Evolutionary conservation across 2,888 invertebrate species (phyloP).

Genomic region (Cosmia pyralina): DNA sequence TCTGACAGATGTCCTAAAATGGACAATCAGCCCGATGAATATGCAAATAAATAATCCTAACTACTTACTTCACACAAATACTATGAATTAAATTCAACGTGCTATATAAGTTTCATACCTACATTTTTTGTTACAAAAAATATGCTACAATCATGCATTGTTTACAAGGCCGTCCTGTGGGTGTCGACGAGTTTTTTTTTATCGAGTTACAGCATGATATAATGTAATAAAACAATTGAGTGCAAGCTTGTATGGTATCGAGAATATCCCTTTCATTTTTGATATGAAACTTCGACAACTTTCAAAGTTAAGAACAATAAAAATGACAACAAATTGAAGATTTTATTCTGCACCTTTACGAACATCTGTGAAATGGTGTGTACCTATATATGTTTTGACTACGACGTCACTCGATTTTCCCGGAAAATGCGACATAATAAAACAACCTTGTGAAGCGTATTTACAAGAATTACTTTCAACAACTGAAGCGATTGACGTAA

Average conservation of each 20-base stretch:
- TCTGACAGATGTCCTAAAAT: slow-evolving; percentile 45
- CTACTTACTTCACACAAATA: slow-evolving; percentile 23
- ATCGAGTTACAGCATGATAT: slow-evolving; percentile 42
- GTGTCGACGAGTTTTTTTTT: slow-evolving; percentile 63
- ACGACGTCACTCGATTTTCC: background rate
- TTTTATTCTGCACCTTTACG: background rate
- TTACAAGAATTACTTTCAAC: slow-evolving; percentile 9
- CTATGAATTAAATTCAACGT: slow-evolving; percentile 24
- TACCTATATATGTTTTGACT: background rate
- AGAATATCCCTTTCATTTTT: slow-evolving; percentile 56
- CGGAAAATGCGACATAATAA: slow-evolving; percentile 13
- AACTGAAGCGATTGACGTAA: slow-evolving; percentile 9
- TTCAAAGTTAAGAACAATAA: slow-evolving; percentile 21
- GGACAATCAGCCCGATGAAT: slow-evolving; percentile 25
- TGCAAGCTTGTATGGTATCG: slow-evolving; percentile 45
- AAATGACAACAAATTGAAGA: background rate
- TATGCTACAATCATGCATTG: slow-evolving; percentile 68
- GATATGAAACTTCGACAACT: slow-evolving; percentile 16
- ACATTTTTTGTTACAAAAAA: slow-evolving; percentile 57
- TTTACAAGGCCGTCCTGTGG: slow-evolving; percentile 73
- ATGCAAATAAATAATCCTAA: slow-evolving; percentile 53
- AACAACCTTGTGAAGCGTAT: slow-evolving; percentile 19
- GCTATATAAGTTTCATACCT: slow-evolving; percentile 15
- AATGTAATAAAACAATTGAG: slow-evolving; percentile 51
- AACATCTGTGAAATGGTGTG: background rate